Percentiles rank a stretch among this genome's conserved stretches.
Conservation (phyloP, 1,140 invertebrate genomes). For the Drosophila cardini region DNA sequence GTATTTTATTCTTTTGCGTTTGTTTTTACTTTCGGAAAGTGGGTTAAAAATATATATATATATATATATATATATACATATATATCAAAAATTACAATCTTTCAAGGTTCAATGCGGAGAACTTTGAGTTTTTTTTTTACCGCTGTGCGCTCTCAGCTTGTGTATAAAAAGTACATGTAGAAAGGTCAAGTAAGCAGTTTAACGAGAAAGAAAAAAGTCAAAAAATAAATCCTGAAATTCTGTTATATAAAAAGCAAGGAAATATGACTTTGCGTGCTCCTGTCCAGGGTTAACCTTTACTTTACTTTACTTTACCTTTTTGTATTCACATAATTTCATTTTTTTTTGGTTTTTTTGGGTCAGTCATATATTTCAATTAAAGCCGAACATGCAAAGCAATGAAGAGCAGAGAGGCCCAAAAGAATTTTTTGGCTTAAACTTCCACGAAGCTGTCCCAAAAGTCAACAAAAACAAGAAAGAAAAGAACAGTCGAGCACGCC, state of each 20-base stretch:
- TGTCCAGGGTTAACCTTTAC: slow-evolving; percentile 45
- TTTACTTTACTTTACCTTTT: slow-evolving; percentile 17
- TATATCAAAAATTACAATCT: slow-evolving; percentile 28
- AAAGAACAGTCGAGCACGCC: too few species aligned
- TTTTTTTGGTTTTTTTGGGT: slow-evolving; percentile 57
- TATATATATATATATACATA: too few species aligned
- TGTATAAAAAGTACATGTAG: slow-evolving; percentile 4
- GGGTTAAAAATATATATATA: too few species aligned
- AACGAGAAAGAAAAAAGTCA: neutral
- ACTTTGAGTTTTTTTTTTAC: slow-evolving; percentile 19
- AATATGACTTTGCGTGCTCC: slow-evolving; percentile 59
- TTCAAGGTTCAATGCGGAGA: slow-evolving; percentile 56
- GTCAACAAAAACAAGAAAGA: too few species aligned
- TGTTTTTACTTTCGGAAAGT: slow-evolving; percentile 20
- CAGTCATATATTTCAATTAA: slow-evolving; percentile 79
- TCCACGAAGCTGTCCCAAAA: slow-evolving; percentile 15
- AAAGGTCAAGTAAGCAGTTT: slow-evolving; percentile 52
- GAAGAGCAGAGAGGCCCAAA: slow-evolving; percentile 19
- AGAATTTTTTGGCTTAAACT: slow-evolving; percentile 40
- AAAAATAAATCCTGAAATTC: neutral
- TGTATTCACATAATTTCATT: neutral
- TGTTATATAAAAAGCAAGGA: slow-evolving; percentile 3
- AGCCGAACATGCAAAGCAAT: slow-evolving; percentile 73
- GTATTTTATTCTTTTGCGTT: slow-evolving; percentile 34
- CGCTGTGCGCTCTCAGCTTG: slow-evolving; percentile 6